Percentiles rank a stretch among this genome's conserved stretches.
phyloP scores from a whole-genome alignment of 2,113 vertebrate species.

The Campylomormyrus tamandua region DNA sequence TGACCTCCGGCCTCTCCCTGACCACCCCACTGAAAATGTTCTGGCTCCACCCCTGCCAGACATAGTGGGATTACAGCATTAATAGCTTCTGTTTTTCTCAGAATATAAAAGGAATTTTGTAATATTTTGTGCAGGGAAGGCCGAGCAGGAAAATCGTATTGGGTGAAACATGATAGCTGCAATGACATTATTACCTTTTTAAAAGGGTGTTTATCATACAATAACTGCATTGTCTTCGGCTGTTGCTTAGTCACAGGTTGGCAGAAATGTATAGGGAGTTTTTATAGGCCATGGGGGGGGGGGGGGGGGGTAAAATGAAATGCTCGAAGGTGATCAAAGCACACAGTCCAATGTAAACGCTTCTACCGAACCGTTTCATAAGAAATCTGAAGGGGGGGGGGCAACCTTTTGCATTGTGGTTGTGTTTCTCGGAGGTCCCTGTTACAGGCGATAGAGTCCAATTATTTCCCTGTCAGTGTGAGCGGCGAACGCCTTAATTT shows the following conservation, averaged over 20 bases:
- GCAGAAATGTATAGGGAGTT: not conserved
- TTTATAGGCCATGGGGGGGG: not conserved
- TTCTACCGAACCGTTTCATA: not conserved
- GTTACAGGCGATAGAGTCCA: not conserved
- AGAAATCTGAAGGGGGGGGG: not conserved
- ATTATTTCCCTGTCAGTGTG: not conserved
- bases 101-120: not conserved
- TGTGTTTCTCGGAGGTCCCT: not conserved
- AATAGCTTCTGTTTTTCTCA: not conserved
- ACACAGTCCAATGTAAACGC: not conserved
- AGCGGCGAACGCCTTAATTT: not conserved
- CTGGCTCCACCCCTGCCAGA: not conserved
- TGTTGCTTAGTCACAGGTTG: not conserved
- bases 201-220: not conserved
- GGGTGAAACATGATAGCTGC: too few species aligned
- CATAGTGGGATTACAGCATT: not conserved
- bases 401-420: not conserved
- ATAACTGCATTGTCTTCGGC: not conserved
- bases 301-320: too few species aligned
- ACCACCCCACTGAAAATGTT: too few species aligned
- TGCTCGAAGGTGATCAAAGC: not conserved
- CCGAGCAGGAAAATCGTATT: not conserved
- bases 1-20: too few species aligned
- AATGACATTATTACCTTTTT: not conserved
- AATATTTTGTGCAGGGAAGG: not conserved